Evolutionary conservation across 2,888 invertebrate genomes (phyloP).

Genomic region (Campoplex nolae): DNA sequence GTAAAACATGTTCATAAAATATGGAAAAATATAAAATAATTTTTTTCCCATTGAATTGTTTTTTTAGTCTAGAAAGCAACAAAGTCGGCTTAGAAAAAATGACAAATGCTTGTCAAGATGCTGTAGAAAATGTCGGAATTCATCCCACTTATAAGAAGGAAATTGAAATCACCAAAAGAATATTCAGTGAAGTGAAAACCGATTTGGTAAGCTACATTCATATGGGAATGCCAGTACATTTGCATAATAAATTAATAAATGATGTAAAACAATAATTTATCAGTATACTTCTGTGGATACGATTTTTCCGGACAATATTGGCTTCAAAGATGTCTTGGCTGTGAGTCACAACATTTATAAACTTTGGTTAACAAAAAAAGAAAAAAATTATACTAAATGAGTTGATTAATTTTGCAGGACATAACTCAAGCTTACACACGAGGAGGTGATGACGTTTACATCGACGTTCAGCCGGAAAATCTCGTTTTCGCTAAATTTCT

Average conservation of each 20-base stretch:
- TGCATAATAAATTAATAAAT: not conserved
- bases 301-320: conserved; percentile 75
- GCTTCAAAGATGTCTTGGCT: conserved; percentile 74
- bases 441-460: conserved; percentile 80
- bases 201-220: conserved; percentile 76
- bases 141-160: conserved; percentile 72
- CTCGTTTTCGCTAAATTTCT: conserved; percentile 74
- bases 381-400: not conserved
- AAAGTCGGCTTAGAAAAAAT: conserved; percentile 75
- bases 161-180: conserved; percentile 59
- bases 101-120: conserved; percentile 72
- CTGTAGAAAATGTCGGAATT: conserved; percentile 64
- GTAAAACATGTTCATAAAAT: not conserved
- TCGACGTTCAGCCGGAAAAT: conserved; percentile 71
- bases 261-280: conserved; percentile 45
- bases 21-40: not conserved
- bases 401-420: conserved; percentile 69
- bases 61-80: conserved; percentile 76
- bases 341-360: conserved; percentile 71
- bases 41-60: not conserved
- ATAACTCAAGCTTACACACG: conserved; percentile 74
- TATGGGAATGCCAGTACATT: not conserved
- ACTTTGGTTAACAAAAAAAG: conserved; percentile 5
- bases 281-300: conserved; percentile 74
- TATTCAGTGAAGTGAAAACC: conserved; percentile 74